phyloP scores from a whole-genome alignment of 2,797 vertebrate genomes.

The Ctenochaetus hawaiiensis region DNA sequence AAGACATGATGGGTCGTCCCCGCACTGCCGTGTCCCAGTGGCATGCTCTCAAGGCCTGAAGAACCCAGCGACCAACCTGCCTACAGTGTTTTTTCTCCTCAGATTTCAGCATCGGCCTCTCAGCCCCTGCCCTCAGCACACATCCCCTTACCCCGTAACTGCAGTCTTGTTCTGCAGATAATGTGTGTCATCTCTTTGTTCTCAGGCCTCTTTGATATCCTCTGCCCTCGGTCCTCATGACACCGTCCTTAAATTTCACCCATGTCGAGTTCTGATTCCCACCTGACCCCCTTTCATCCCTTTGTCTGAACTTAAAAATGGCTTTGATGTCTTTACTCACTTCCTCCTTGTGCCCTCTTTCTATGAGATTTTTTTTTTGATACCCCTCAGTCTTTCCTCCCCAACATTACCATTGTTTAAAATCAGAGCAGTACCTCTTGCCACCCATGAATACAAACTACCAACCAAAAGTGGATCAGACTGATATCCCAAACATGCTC shows the following conservation, averaged over 20 bases:
- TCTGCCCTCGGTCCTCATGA: constrained; percentile 65
- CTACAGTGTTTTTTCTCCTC: constrained; percentile 47
- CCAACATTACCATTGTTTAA: constrained; percentile 46
- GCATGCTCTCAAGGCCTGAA: constrained; percentile 98
- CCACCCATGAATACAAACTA: constrained; percentile 66
- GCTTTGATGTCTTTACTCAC: constrained; percentile 69
- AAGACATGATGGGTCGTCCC: constrained; percentile 98
- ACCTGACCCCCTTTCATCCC: constrained; percentile 57
- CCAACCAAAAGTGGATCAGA: constrained; percentile 69
- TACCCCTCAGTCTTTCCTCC: constrained; percentile 44
- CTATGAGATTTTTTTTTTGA: constrained; percentile 42
- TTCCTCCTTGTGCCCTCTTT: constrained; percentile 53
- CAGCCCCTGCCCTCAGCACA: constrained; percentile 58
- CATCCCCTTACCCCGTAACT: constrained; percentile 37
- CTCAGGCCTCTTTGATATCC: constrained; percentile 82
- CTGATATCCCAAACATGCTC: constrained; percentile 46
- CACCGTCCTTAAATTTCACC: constrained; percentile 59
- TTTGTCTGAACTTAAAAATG: constrained; percentile 67
- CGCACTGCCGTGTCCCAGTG: constrained; percentile 96
- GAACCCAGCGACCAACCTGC: constrained; percentile 66
- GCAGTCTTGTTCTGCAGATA: constrained; percentile 53
- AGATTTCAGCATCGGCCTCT: constrained; percentile 61
- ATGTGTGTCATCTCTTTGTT: constrained; percentile 78
- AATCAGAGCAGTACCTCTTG: constrained; percentile 62
- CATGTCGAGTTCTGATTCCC: constrained; percentile 65